These are phyloP conservation scores for Myrmophylax atrothorax DNA, from an alignment of 2,113 vertebrate genomes.

Conservation along the genomic window DNA sequence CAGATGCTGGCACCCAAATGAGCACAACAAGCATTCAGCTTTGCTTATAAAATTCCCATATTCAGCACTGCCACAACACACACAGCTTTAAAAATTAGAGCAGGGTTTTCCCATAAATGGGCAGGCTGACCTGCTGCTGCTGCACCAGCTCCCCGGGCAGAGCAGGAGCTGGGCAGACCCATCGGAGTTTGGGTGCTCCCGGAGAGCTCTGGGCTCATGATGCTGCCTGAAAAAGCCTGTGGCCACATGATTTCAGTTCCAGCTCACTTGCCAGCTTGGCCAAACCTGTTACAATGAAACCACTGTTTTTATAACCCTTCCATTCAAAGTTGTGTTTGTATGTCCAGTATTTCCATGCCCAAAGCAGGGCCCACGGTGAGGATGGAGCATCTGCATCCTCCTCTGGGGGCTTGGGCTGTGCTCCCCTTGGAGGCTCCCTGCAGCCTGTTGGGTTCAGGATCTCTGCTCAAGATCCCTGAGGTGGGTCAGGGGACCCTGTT, in stretches of 20 bases:
- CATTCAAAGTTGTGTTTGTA: background rate
- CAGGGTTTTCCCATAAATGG: conserved; percentile 55
- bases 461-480: accelerated
- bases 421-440: background rate
- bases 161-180: background rate
- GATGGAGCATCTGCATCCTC: background rate
- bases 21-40: background rate
- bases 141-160: background rate
- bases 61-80: conserved; percentile 37
- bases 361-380: background rate
- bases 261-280: background rate
- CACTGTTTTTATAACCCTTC: background rate
- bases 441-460: accelerated
- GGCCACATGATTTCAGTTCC: background rate
- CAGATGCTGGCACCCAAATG: background rate
- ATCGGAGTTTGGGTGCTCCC: background rate
- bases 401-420: background rate
- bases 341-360: accelerated
- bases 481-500: accelerated
- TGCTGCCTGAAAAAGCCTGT: background rate
- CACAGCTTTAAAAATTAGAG: conserved; percentile 25
- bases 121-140: background rate
- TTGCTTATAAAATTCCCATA: conserved; percentile 38
- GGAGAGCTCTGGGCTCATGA: accelerated
- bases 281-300: background rate